These are phyloP conservation scores for Ectemnius continuus DNA, from an alignment of 2,888 invertebrate genomes.

Conservation along the genomic window DNA sequence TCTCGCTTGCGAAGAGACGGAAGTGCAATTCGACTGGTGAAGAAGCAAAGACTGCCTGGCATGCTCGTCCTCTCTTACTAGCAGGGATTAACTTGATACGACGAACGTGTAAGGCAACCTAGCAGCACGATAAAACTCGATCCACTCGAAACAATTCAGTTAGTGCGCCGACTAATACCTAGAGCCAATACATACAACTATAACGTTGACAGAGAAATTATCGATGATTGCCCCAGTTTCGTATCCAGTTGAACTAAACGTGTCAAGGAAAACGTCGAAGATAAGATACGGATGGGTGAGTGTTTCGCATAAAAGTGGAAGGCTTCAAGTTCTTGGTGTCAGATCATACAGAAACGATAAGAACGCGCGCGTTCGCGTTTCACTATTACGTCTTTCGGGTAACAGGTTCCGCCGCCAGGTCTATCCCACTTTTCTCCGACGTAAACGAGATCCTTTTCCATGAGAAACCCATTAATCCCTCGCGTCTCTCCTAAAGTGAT, in stretches of 20 bases:
- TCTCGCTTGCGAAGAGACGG: constrained; percentile 13
- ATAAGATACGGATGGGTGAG: no score
- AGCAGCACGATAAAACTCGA: not conserved
- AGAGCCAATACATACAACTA: no score
- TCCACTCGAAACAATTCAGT: not conserved
- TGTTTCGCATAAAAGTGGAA: no score
- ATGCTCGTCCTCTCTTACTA: not conserved
- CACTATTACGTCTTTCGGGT: no score
- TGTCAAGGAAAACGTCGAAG: no score
- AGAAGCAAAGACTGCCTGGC: constrained; percentile 33
- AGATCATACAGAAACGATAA: no score
- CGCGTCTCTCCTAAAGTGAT: constrained; percentile 59
- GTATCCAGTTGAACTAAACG: not conserved
- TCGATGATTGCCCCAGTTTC: not conserved
- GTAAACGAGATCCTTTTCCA: constrained; percentile 64
- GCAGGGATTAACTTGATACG: not conserved
- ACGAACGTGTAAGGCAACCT: not conserved
- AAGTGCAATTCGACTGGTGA: constrained; percentile 44
- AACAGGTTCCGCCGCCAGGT: constrained; percentile 27
- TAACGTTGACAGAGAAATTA: not conserved
- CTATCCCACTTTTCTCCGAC: constrained; percentile 46
- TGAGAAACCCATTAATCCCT: constrained; percentile 59
- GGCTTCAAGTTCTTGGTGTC: no score
- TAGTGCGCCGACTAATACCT: not conserved
- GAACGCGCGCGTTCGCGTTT: no score